Evolutionary conservation across 2,888 invertebrate species (phyloP).

Genomic region (Steinernema hermaphroditum): DNA sequence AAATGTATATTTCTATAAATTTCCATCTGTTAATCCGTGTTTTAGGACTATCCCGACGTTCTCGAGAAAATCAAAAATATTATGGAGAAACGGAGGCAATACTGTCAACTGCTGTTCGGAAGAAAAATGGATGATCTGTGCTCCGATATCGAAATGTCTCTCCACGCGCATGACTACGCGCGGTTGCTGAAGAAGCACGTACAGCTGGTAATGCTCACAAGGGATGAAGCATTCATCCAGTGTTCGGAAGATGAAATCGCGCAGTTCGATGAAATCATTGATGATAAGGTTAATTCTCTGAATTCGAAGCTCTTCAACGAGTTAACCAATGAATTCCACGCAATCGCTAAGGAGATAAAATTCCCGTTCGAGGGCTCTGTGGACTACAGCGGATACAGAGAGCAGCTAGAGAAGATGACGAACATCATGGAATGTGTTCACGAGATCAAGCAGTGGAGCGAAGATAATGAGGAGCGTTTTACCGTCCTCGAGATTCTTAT

Average conservation of each 20-base stretch:
- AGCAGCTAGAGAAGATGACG: constrained; percentile 38
- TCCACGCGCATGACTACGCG: constrained; percentile 33
- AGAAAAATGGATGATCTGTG: constrained; percentile 31
- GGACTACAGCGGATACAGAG: constrained; percentile 37
- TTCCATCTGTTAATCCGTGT: too few species aligned
- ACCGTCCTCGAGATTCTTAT: constrained; percentile 36
- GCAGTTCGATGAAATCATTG: neutral
- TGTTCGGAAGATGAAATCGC: constrained; percentile 6
- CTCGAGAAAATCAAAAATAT: constrained; percentile 33
- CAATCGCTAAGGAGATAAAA: constrained; percentile 37
- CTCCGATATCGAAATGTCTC: constrained; percentile 32
- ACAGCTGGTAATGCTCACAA: constrained; percentile 33
- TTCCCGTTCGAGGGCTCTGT: constrained; percentile 48
- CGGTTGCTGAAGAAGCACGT: constrained; percentile 34
- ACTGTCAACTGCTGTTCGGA: constrained; percentile 31
- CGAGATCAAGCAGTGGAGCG: constrained; percentile 26
- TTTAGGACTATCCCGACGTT: constrained; percentile 35
- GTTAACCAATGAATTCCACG: constrained; percentile 28
- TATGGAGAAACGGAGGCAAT: constrained; percentile 21
- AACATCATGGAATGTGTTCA: constrained; percentile 40
- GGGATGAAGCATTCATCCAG: neutral
- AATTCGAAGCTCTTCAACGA: neutral
- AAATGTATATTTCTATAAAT: neutral
- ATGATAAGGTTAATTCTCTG: constrained; percentile 5
- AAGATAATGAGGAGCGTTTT: constrained; percentile 16